Evolutionary conservation across 2,888 invertebrate genomes (phyloP).

Genomic region (Acanthosepion pharaonis): DNA sequence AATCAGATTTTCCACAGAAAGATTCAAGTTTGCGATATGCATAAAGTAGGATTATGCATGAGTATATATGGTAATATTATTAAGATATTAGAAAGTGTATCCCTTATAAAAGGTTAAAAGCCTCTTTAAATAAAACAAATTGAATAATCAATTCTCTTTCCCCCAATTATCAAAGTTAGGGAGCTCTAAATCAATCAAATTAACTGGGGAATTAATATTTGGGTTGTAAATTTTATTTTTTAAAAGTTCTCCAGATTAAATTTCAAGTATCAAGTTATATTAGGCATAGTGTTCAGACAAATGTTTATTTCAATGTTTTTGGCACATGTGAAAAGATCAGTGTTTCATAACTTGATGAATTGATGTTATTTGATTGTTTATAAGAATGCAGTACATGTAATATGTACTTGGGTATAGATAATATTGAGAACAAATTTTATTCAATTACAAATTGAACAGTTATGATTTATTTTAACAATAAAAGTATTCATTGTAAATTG

Average conservation of each 20-base stretch:
- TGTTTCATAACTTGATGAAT: background rate
- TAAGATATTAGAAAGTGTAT: no score
- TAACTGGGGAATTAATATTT: background rate
- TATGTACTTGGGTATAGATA: no score
- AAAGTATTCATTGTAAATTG: no score
- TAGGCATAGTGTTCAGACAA: background rate
- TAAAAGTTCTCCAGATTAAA: background rate
- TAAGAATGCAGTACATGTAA: background rate
- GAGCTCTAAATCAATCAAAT: background rate
- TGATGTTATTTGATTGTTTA: background rate
- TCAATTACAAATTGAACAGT: no score
- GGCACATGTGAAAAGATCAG: background rate
- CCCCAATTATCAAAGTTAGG: background rate
- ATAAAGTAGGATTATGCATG: no score
- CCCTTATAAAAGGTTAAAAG: background rate
- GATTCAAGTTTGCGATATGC: no score
- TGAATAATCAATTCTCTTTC: background rate
- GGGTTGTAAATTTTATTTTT: background rate
- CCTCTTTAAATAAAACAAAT: background rate
- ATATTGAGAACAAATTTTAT: no score
- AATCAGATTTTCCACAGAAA: no score
- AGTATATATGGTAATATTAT: no score
- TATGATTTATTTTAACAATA: no score
- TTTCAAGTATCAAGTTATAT: background rate
- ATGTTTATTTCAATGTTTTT: background rate